Evolutionary conservation across 2,797 vertebrate genomes (phyloP), one percentile per base, ranked within the genome.

Genomic region (Knipowitschia caucasica): DNA sequence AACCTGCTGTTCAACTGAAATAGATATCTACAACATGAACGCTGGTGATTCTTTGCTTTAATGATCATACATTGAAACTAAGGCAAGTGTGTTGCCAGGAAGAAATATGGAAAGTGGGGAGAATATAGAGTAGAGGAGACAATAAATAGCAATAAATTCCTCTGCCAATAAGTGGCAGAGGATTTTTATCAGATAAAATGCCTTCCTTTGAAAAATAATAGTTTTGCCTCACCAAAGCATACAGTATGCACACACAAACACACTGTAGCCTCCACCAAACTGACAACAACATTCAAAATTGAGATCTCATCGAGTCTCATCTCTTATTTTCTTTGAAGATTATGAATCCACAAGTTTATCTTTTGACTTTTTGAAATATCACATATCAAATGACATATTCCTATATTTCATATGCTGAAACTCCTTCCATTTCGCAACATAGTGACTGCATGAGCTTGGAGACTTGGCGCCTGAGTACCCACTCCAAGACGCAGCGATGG

Each of bases 61-160:
- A n/a, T n/a, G n/a, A n/a, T n/a, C n/a, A n/a, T n/a, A n/a, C n/a
- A n/a, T n/a, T n/a, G n/a, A n/a, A n/a, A n/a, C n/a, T n/a, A n/a
- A n/a, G n/a, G n/a, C n/a, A n/a, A n/a, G n/a, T n/a, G n/a, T n/a
- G n/a, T n/a, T n/a, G n/a, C n/a, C n/a, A n/a, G n/a, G n/a, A n/a
- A 30, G 27, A 30, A 10, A 30, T 6, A 30, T 30, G 44, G 56
- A 54, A 50, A 55, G 53, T 56, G 30, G 51, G 67, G 47, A 77
- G 39, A 43, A 70, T 40, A 58, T 29, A 47, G 67, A 77, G 64
- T 69, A 66, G 52, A 49, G 40, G 66, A 50, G 67, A 77, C 73
- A 67, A 83, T 80, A 80, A 82, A 86, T 82, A 81, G 81, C 75
- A 46, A 59, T 77, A 53, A 73, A 73, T 29, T n/a, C n/a, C n/a